phyloP scores from a whole-genome alignment of 2,888 invertebrate species.

The Epinotia demarniana region DNA sequence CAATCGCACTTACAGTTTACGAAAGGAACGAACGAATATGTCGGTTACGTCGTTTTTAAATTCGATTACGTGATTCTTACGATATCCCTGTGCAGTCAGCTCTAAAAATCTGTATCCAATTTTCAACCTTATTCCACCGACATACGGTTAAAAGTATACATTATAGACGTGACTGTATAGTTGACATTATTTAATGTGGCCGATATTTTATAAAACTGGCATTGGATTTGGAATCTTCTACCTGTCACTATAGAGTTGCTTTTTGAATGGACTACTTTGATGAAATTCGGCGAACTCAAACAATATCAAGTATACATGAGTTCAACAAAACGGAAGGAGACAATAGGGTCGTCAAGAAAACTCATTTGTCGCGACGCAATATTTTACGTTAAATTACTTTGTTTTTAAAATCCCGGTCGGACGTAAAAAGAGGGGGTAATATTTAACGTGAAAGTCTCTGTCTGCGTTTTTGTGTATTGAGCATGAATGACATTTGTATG shows the following conservation, averaged over 20 bases:
- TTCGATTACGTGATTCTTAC: not conserved
- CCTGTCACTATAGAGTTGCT: too few species aligned
- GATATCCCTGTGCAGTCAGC: too few species aligned
- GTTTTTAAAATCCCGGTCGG: slow-evolving; percentile 19
- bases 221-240: too few species aligned
- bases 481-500: not conserved
- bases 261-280: too few species aligned
- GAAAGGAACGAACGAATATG: not conserved
- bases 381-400: slow-evolving; percentile 29
- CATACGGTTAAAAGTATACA: too few species aligned
- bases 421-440: not conserved
- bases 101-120: too few species aligned
- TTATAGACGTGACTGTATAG: too few species aligned
- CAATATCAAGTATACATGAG: not conserved
- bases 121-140: too few species aligned
- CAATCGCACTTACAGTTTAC: not conserved
- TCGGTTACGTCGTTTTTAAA: not conserved
- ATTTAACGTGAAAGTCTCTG: not conserved
- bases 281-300: too few species aligned
- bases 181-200: too few species aligned
- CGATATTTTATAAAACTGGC: too few species aligned
- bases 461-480: not conserved
- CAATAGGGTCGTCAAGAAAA: slow-evolving; percentile 19
- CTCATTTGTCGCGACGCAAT: slow-evolving; percentile 30
- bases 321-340: slow-evolving; percentile 26